A percentile compares a stretch with the other conserved stretches of the same genome.
phyloP scores from a whole-genome alignment of 2,797 vertebrate genomes.

The Muscicapa comitata region DNA sequence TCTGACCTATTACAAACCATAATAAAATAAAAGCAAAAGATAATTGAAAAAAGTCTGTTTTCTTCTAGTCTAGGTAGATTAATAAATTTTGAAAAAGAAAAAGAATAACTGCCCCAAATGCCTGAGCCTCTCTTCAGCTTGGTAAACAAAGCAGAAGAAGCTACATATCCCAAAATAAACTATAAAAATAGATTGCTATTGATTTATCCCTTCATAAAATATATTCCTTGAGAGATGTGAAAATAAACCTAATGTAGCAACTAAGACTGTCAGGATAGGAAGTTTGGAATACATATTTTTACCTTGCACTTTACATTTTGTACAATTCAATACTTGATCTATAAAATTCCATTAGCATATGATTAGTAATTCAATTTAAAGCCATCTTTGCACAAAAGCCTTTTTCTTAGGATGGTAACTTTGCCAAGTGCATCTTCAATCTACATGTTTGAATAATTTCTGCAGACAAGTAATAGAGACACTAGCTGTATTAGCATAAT shows the following conservation, averaged over 20 bases:
- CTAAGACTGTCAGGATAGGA: background rate
- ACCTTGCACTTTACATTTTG: slow-evolving; percentile 45
- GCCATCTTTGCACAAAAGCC: slow-evolving; percentile 26
- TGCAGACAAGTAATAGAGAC: slow-evolving; percentile 75
- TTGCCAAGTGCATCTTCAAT: slow-evolving; percentile 66
- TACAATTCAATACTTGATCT: slow-evolving; percentile 54
- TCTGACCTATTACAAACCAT: slow-evolving; percentile 51
- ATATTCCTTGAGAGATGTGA: slow-evolving; percentile 63
- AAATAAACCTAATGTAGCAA: slow-evolving; percentile 53
- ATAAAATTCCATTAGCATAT: slow-evolving; percentile 46
- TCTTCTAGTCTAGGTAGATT: slow-evolving; percentile 47
- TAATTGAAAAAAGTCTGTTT: slow-evolving; percentile 64
- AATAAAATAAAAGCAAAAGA: slow-evolving; percentile 64
- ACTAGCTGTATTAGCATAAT: slow-evolving; percentile 76
- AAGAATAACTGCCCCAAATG: slow-evolving; percentile 25
- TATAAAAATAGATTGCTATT: slow-evolving; percentile 74
- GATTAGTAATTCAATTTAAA: slow-evolving; percentile 59
- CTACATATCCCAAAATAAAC: slow-evolving; percentile 67
- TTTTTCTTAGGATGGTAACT: slow-evolving; percentile 55
- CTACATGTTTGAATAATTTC: slow-evolving; percentile 74
- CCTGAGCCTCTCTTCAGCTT: slow-evolving; percentile 45
- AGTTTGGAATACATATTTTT: slow-evolving; percentile 31
- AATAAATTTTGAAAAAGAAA: slow-evolving; percentile 62
- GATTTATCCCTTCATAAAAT: slow-evolving; percentile 68
- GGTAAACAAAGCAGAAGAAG: slow-evolving; percentile 69